Percentiles rank a stretch among this genome's conserved stretches.
Evolutionary conservation across 2,888 invertebrate genomes (phyloP).

Genomic region (Drosophila anceps): DNA sequence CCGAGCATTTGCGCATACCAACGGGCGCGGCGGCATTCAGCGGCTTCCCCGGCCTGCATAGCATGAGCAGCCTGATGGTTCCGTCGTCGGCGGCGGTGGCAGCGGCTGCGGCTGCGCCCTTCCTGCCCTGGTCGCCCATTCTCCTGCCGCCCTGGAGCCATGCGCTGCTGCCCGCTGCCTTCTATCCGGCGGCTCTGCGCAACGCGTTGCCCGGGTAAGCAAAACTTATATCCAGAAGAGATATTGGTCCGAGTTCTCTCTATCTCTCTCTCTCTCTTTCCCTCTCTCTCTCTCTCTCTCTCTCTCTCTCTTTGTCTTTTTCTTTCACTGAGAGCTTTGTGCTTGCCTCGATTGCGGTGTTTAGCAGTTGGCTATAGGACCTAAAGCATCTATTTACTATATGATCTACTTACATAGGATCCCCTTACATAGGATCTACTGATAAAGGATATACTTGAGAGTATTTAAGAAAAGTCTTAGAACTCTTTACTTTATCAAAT

Average conservation of each 20-base stretch:
- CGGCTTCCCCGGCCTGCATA: conserved; percentile 80
- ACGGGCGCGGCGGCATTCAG: conserved; percentile 84
- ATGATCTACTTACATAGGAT: too few relatives aligned
- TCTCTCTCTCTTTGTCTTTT: background rate
- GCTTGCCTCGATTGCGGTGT: background rate
- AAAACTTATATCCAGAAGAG: background rate
- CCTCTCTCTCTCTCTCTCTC: background rate
- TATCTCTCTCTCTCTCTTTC: background rate
- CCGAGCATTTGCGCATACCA: conserved; percentile 82
- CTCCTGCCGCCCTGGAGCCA: conserved; percentile 90
- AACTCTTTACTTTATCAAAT: background rate
- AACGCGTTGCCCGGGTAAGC: conserved; percentile 91
- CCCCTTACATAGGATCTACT: background rate
- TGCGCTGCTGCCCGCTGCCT: conserved; percentile 89
- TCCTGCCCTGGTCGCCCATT: conserved; percentile 91
- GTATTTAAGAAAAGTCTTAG: background rate
- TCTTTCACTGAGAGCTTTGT: background rate
- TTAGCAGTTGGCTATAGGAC: background rate
- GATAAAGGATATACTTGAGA: background rate
- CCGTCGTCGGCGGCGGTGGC: conserved; percentile 86
- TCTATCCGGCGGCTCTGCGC: conserved; percentile 90
- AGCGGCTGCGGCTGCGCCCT: conserved; percentile 89
- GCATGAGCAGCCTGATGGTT: conserved; percentile 84
- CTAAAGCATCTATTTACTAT: too few relatives aligned
- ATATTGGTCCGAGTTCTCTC: background rate